Evolutionary conservation across 2,797 vertebrate species (phyloP).

Genomic region (Neomorphus geoffroyi): DNA sequence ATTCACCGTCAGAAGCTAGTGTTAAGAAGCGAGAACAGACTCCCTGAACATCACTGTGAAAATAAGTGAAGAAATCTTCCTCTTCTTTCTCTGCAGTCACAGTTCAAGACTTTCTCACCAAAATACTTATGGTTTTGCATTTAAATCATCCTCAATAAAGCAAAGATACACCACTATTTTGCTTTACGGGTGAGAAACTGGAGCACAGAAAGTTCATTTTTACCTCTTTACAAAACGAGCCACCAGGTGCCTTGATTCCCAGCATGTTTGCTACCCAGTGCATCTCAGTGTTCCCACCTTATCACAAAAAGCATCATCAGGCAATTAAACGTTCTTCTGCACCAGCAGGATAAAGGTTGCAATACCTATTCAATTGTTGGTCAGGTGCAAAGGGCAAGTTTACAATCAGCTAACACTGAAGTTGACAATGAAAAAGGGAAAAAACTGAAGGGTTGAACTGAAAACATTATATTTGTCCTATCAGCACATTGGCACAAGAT

Average conservation of each 20-base stretch:
- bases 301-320: not conserved
- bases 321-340: not conserved
- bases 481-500: not conserved
- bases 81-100: not conserved
- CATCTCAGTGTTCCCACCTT: not conserved
- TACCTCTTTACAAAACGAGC: not conserved
- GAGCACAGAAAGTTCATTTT: not conserved
- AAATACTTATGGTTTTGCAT: not conserved
- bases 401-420: not conserved
- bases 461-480: not conserved
- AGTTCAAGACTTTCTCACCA: not conserved
- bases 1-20: not conserved
- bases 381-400: not conserved
- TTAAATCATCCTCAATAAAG: not conserved
- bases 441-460: not conserved
- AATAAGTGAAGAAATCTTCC: not conserved
- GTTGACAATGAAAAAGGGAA: not conserved
- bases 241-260: not conserved
- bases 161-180: not conserved
- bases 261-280: not conserved
- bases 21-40: not conserved
- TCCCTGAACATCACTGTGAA: not conserved
- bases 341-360: not conserved
- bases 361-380: not conserved
- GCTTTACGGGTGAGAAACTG: not conserved